phyloP scores from a whole-genome alignment of 2,888 invertebrate genomes.

The Diarsia mendica region DNA sequence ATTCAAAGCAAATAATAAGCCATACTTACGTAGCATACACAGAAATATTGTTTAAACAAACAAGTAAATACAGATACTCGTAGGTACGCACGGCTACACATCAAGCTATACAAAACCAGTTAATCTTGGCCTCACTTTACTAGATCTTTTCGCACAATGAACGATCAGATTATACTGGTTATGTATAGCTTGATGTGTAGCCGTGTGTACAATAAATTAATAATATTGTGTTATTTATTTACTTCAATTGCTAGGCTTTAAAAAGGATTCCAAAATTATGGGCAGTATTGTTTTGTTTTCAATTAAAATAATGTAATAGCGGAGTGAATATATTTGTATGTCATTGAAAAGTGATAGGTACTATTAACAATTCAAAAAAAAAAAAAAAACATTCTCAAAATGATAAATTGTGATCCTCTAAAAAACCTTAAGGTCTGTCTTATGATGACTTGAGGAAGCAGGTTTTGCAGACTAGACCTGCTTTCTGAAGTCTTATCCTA shows the following conservation, averaged over 20 bases:
- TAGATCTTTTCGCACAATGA: too few species aligned
- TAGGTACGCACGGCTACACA: too few species aligned
- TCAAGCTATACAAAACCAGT: too few species aligned
- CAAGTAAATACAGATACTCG: constrained; percentile 15
- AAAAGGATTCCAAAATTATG: constrained; percentile 5
- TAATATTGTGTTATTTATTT: constrained; percentile 15
- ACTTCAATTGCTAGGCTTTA: neutral
- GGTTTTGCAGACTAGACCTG: neutral
- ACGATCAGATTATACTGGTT: too few species aligned
- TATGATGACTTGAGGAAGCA: too few species aligned
- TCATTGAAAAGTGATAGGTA: neutral
- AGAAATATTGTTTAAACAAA: constrained; percentile 6
- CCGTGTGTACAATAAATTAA: too few species aligned
- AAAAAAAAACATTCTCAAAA: too few species aligned
- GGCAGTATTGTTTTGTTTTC: neutral
- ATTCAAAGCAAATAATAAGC: constrained; percentile 3
- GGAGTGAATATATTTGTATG: neutral
- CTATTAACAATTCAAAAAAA: too few species aligned
- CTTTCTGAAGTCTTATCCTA: neutral
- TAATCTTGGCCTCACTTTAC: too few species aligned
- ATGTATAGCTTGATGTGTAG: too few species aligned
- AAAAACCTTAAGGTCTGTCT: too few species aligned
- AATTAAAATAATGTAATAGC: constrained; percentile 7
- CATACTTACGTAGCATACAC: neutral
- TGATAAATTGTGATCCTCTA: too few species aligned